phyloP scores from a whole-genome alignment of 2,113 vertebrate genomes.

The Prionailurus bengalensis region DNA sequence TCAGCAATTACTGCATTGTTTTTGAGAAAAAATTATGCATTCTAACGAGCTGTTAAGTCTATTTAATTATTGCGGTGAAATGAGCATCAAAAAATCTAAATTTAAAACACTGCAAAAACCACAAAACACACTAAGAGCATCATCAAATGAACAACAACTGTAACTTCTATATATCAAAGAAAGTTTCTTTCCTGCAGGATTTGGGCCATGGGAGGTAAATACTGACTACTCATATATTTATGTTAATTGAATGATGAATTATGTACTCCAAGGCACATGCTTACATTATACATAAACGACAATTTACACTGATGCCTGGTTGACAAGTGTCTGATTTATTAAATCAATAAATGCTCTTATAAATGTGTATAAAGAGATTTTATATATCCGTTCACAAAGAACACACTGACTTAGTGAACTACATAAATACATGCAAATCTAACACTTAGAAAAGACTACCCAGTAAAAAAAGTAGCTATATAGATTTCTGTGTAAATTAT shows the following conservation, averaged over 20 bases:
- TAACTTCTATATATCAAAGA: neutral
- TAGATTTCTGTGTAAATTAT: constrained; percentile 58
- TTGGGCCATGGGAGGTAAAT: constrained; percentile 4
- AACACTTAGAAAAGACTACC: constrained; percentile 45
- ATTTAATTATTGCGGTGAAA: neutral
- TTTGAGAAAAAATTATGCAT: neutral
- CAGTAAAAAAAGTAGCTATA: constrained; percentile 49
- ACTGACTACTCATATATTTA: neutral
- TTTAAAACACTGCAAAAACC: constrained; percentile 9
- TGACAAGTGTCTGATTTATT: constrained; percentile 64
- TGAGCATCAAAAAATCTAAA: neutral
- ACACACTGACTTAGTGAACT: constrained; percentile 53
- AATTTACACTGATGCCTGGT: constrained; percentile 31
- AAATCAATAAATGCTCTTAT: constrained; percentile 55
- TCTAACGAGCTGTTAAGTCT: neutral
- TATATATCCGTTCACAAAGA: constrained; percentile 58
- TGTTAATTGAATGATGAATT: constrained; percentile 59
- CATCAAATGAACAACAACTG: neutral
- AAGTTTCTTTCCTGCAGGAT: neutral
- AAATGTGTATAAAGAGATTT: constrained; percentile 54
- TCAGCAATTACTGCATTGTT: neutral
- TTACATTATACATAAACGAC: constrained; percentile 10
- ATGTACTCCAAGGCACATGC: neutral
- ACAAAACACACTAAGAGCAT: neutral
- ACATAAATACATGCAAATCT: constrained; percentile 56